Evolutionary conservation across 2,797 vertebrate species (phyloP), one percentile per base, ranked within the genome.

Genomic region (Phrynocephalus forsythii): DNA sequence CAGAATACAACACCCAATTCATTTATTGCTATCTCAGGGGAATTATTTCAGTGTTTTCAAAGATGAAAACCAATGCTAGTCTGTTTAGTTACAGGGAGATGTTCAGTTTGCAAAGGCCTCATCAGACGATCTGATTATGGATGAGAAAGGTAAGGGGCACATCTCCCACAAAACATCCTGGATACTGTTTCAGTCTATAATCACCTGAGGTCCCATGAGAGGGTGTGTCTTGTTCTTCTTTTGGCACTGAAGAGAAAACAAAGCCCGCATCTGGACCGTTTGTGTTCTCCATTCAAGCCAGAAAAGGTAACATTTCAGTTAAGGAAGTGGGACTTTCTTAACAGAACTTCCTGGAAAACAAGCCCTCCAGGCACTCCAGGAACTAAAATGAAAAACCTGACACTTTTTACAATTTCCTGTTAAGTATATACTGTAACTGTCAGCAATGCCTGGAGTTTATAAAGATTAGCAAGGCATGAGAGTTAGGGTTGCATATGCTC

Each of bases 381-480:
- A 95, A 95, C 92, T 95, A 95, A 94, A 94, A 91, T 93, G 91
- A 93, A 96, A 95, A 95, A 93, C 93, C 88, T 92, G 90, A 95
- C 94, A 95, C 93, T 91, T 95, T 90, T 94, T 93, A 95, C 91
- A 91, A 93, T 94, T 95, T 96, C 94, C 95, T 95, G 94, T 91
- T 93, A 94, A 77, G 95, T 95, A 92, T 93, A 76, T 91, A 44
- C 38, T 44, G 38, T 44, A 95, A 90, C 94, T 95, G 93, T 95
- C 93, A 96, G 82, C 91, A 0, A 92, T 75, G 90, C 89, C 92
- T 91, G 94, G 93, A 87, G 88, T 94, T 92, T 92, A 93, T 94
- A 94, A 95, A 90, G 38, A 81, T 85, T 79, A 83, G 89, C 33
- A 82, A 86, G 67, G 80, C 30, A 56, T 30, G 6, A 50, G 48